Percentiles rank a stretch among this genome's conserved stretches.
Conservation (phyloP, 2,888 invertebrate species). For the Margaritifera margaritifera region DNA sequence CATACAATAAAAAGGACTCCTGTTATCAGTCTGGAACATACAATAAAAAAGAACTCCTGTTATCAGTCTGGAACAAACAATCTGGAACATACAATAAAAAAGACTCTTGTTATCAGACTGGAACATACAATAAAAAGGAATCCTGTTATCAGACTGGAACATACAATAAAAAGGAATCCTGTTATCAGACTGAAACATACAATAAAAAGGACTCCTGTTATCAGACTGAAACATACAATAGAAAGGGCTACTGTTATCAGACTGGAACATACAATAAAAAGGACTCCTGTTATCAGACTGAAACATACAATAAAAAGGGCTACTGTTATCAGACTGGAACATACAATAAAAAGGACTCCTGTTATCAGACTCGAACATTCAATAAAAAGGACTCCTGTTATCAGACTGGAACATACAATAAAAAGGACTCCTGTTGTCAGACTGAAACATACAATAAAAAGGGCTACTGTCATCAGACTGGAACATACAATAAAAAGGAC, state of each 20-base stretch:
- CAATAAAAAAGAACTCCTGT: background rate
- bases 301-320: background rate
- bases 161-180: background rate
- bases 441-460: constrained; percentile 66
- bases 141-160: too few species aligned
- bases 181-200: too few species aligned
- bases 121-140: background rate
- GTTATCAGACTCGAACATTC: constrained; percentile 72
- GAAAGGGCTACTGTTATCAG: background rate
- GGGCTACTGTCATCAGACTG: constrained; percentile 79
- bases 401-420: constrained; percentile 70
- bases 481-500: background rate
- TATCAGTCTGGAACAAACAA: too few species aligned
- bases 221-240: constrained; percentile 70
- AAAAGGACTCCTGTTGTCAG: background rate
- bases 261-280: constrained; percentile 66
- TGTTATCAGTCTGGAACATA: constrained; percentile 66
- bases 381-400: background rate
- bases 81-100: constrained; percentile 66
- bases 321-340: too few species aligned
- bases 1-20: background rate
- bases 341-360: background rate
- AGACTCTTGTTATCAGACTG: constrained; percentile 72
- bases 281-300: constrained; percentile 72
- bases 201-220: background rate